Evolutionary conservation across 2,797 vertebrate genomes (phyloP), one percentile per base, ranked within the genome.

Genomic region (Leptoclinus maculatus): DNA sequence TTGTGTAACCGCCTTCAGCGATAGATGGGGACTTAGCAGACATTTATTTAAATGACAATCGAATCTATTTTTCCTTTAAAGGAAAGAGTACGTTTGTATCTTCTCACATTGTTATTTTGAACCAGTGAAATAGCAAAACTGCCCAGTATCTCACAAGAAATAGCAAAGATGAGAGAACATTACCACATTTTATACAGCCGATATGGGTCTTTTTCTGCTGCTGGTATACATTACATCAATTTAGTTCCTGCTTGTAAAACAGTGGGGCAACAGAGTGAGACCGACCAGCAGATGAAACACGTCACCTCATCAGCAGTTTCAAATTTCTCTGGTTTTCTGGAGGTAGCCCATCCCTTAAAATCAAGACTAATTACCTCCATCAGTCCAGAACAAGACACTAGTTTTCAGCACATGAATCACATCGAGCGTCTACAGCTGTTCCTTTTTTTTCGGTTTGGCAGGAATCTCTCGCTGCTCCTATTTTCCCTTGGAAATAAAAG

Each of bases 401-500:
- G 72, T 85, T 80, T 89, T 66, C 71, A 51, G 67, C 69, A 25
- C 45, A 76, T 83, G 78, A 89, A 79, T 88, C 76, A 60, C 76
- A 86, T 77, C 74, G 85, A 89, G 65, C 71, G 66, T 78, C 76
- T 87, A 78, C 87, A 85, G 86, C 81, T 90, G 81, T 84, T 90
- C 68, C 14, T 59, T 38, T 34, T 38, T 34, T 70, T 73, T 73
- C 23, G 4, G 53, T 81, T 81, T 88, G 88, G 79, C 87, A 85
- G 74, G 56, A 71, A 64, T 83, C 78, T 87, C 66, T 82, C 65
- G 69, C 79, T 84, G 76, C 80, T 80, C 75, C 71, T 74, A 19
- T 82, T 87, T 81, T 83, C 81, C 78, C 57, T 85, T 65, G 76
- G 73, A 91, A 92, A 88, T 85, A 56, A 89, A 78, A 80, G 83